A percentile compares a stretch with the other conserved stretches of the same genome.
These are phyloP conservation scores for Drosophila gunungcola DNA, from an alignment of 1,140 invertebrate genomes.

Conservation along the genomic window DNA sequence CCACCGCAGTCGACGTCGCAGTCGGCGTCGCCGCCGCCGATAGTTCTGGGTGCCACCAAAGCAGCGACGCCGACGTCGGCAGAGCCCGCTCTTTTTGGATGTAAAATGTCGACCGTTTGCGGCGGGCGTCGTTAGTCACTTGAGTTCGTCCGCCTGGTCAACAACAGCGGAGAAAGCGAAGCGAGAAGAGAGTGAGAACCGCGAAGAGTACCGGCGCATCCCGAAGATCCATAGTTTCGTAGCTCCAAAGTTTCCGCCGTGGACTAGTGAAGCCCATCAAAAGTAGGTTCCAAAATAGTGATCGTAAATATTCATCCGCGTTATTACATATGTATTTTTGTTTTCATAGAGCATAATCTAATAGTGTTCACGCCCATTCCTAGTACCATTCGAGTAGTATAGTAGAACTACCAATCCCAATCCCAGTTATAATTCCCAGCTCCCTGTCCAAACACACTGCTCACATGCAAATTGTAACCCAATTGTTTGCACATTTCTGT, in stretches of 20 bases:
- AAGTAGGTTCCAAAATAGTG: slow-evolving; percentile 28
- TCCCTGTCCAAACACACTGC: slow-evolving; percentile 8
- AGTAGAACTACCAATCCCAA: not conserved
- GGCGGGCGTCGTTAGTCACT: slow-evolving; percentile 73
- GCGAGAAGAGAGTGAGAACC: slow-evolving; percentile 13
- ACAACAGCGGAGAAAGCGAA: slow-evolving; percentile 36
- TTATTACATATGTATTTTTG: not conserved
- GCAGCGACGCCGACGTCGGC: slow-evolving; percentile 26
- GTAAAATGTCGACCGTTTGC: slow-evolving; percentile 70
- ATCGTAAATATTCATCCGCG: not conserved
- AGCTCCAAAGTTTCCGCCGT: slow-evolving; percentile 6
- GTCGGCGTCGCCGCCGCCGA: slow-evolving; percentile 31
- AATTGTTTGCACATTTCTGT: slow-evolving; percentile 58
- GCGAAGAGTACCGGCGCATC: slow-evolving; percentile 13
- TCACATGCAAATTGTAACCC: slow-evolving; percentile 51
- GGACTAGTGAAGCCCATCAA: slow-evolving; percentile 7
- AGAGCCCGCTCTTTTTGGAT: slow-evolving; percentile 56
- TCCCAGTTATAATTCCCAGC: slow-evolving; percentile 1
- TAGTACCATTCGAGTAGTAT: not conserved
- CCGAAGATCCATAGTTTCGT: slow-evolving; percentile 5
- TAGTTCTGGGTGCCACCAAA: slow-evolving; percentile 26
- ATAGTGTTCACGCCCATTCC: not conserved
- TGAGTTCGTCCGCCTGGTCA: slow-evolving; percentile 75
- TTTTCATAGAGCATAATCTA: not conserved
- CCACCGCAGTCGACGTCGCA: slow-evolving; percentile 23